Evolutionary conservation across 1,140 invertebrate genomes (phyloP).

Genomic region (Lepidurus apus): DNA sequence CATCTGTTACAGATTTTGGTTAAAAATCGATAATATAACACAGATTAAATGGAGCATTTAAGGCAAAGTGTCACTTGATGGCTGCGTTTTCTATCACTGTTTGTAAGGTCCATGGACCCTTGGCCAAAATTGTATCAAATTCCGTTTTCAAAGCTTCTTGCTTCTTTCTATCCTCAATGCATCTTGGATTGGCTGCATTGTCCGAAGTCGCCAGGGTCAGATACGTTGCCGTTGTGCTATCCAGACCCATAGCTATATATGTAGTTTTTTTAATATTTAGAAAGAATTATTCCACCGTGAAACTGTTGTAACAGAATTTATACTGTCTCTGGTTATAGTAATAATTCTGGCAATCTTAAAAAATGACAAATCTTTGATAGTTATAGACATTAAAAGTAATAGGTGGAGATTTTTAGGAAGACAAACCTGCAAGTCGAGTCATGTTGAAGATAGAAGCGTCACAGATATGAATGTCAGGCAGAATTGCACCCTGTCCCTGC

Average conservation of each 20-base stretch:
- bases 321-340: neutral
- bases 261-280: too few species aligned
- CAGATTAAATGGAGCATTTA: neutral
- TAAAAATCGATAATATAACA: neutral
- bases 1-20: neutral
- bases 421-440: too few species aligned
- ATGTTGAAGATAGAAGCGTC: too few species aligned
- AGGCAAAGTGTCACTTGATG: neutral
- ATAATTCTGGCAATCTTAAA: neutral
- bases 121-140: neutral
- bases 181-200: neutral
- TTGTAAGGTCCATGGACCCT: neutral
- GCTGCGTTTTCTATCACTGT: constrained; percentile 23
- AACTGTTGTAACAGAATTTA: too few species aligned
- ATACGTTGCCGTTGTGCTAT: constrained; percentile 28
- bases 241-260: constrained; percentile 19
- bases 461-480: too few species aligned
- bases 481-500: too few species aligned
- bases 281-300: too few species aligned
- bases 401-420: too few species aligned
- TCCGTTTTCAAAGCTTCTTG: constrained; percentile 22
- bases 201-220: constrained; percentile 26
- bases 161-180: neutral
- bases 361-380: too few species aligned
- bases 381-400: too few species aligned